Evolutionary conservation across 2,113 vertebrate species (phyloP).

Genomic region (Antennarius striatus): DNA sequence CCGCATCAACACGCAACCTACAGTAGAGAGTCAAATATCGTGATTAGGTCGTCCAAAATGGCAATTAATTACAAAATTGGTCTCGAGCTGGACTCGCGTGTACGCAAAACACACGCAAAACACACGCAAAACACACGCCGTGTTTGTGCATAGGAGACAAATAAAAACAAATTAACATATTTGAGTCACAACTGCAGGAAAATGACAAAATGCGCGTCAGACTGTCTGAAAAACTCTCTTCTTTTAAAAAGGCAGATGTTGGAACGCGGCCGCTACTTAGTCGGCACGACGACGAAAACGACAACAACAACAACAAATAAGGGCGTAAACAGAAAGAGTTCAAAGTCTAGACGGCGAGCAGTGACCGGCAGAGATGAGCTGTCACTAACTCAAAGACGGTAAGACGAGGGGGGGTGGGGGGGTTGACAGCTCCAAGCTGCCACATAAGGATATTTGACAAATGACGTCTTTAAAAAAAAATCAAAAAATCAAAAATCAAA

Average conservation of each 20-base stretch:
- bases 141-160: too few relatives aligned
- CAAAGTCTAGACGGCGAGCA: constrained; percentile 69
- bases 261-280: constrained; percentile 26
- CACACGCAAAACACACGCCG: too few relatives aligned
- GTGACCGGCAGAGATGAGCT: constrained; percentile 74
- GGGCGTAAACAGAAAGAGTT: constrained; percentile 67
- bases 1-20: constrained; percentile 66
- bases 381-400: constrained; percentile 72
- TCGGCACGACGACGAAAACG: constrained; percentile 39
- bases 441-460: constrained; percentile 67
- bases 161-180: too few relatives aligned
- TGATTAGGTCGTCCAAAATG: constrained; percentile 74
- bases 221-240: too few relatives aligned
- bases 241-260: not conserved
- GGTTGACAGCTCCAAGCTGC: constrained; percentile 67
- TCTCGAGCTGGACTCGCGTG: constrained; percentile 57
- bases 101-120: not conserved
- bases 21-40: constrained; percentile 68
- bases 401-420: constrained; percentile 23
- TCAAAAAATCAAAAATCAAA: not conserved
- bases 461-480: constrained; percentile 53
- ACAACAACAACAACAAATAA: constrained; percentile 61
- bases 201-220: too few relatives aligned
- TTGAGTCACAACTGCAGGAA: too few relatives aligned
- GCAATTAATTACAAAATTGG: constrained; percentile 79